A percentile compares a stretch with the other conserved stretches of the same genome.
Conservation (phyloP, 1,140 invertebrate species). For the Heliconius himera region DNA sequence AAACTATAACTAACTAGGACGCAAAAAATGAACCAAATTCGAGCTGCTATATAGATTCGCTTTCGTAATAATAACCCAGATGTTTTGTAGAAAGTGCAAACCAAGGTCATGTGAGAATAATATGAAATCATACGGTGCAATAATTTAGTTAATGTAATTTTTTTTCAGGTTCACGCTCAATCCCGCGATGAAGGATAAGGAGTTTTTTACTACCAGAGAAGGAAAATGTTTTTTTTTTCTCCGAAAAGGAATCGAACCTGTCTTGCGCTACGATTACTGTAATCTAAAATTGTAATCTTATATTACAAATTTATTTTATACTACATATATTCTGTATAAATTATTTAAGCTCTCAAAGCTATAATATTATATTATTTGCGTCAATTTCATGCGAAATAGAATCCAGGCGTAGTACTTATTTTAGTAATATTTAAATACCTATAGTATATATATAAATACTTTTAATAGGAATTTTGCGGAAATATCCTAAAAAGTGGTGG, state of each 20-base stretch:
- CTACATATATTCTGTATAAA: too few species aligned
- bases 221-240: too few species aligned
- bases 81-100: conserved; percentile 27
- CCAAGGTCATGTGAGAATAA: conserved; percentile 27
- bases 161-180: too few species aligned
- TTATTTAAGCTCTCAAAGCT: too few species aligned
- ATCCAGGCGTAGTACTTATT: background rate
- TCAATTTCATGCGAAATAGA: too few species aligned
- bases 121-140: conserved; percentile 16
- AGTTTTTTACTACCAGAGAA: too few species aligned
- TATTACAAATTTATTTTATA: too few species aligned
- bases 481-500: conserved; percentile 22
- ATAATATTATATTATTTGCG: too few species aligned
- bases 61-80: conserved; percentile 33
- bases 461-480: conserved; percentile 21
- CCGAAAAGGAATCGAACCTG: too few species aligned
- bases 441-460: background rate
- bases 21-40: conserved; percentile 25
- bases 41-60: conserved; percentile 19
- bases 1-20: conserved; percentile 15
- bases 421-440: background rate
- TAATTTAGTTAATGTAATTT: background rate
- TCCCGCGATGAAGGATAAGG: too few species aligned
- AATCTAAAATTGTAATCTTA: too few species aligned
- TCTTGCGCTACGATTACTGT: too few species aligned